Evolutionary conservation across 30 jellyfish, hydroid and myxozoan genomes (phyloP).

Genomic region (Cassiopea xamachana): DNA sequence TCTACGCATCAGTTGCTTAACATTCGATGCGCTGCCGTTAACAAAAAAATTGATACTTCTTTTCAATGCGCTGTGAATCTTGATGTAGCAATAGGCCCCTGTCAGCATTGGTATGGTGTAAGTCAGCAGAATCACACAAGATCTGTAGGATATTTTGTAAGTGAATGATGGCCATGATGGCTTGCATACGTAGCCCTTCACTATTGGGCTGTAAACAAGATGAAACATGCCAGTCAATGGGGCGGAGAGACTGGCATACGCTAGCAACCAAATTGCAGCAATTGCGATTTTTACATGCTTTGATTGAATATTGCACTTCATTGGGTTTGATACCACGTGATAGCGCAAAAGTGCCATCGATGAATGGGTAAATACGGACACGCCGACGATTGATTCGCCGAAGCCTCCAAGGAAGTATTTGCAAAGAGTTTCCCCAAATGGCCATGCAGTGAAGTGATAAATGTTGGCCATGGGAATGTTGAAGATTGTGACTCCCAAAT

Average conservation of each 20-base stretch:
- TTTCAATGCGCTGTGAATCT: slow-evolving; percentile 52
- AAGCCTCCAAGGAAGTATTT: slow-evolving; percentile 68
- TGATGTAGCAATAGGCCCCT: slow-evolving; percentile 72
- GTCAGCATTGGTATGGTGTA: slow-evolving; percentile 77
- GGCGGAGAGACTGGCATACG: slow-evolving; percentile 70
- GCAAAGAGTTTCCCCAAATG: slow-evolving; percentile 74
- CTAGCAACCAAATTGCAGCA: slow-evolving; percentile 69
- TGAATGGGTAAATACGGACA: slow-evolving; percentile 87
- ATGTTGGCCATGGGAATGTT: slow-evolving; percentile 74
- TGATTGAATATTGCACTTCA: slow-evolving; percentile 36
- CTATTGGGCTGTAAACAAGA: slow-evolving; percentile 41
- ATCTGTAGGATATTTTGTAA: slow-evolving; percentile 65
- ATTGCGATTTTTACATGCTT: slow-evolving; percentile 55
- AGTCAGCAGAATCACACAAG: slow-evolving; percentile 56
- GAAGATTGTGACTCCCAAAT: slow-evolving; percentile 56
- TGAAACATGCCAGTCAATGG: slow-evolving; percentile 70
- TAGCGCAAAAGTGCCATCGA: slow-evolving; percentile 73
- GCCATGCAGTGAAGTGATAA: slow-evolving; percentile 78
- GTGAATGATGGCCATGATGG: slow-evolving; percentile 67
- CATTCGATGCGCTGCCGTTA: slow-evolving; percentile 41
- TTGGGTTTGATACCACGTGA: slow-evolving; percentile 60
- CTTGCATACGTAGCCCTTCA: slow-evolving; percentile 53
- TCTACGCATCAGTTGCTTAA: slow-evolving; percentile 51
- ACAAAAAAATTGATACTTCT: slow-evolving; percentile 41
- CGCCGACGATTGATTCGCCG: slow-evolving; percentile 88